Conservation (phyloP, 2,797 vertebrate species). For the Ibycter americanus region DNA sequence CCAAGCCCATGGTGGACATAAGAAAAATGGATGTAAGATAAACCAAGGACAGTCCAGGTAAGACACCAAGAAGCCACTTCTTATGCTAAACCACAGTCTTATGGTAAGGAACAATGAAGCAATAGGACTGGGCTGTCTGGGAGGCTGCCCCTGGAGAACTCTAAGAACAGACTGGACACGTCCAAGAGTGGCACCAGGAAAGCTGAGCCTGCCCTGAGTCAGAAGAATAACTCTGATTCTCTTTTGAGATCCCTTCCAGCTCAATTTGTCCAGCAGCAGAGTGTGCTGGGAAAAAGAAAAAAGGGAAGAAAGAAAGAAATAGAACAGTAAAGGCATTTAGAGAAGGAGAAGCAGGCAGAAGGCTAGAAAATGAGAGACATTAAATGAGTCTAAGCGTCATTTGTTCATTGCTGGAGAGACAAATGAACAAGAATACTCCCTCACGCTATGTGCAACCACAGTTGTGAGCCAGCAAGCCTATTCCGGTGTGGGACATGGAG, state of each 20-base stretch:
- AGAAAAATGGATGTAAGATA: neutral
- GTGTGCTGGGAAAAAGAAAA: neutral
- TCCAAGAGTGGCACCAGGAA: neutral
- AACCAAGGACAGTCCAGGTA: neutral
- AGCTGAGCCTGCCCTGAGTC: neutral
- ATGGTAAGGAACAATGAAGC: neutral
- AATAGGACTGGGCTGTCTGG: neutral
- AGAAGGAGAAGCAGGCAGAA: neutral
- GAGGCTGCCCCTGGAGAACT: neutral
- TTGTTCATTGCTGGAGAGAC: neutral
- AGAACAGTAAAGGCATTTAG: neutral
- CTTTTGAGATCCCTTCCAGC: neutral
- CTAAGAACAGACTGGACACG: neutral
- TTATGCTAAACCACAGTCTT: no score
- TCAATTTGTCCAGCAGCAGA: neutral
- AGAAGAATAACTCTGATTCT: neutral
- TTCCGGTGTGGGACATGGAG: neutral
- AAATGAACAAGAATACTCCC: neutral
- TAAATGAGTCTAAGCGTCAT: neutral
- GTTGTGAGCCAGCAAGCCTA: neutral
- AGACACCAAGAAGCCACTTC: neutral
- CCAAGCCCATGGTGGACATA: neutral
- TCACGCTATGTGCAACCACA: neutral
- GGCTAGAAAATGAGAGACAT: neutral
- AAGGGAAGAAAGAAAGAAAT: neutral